These are phyloP conservation scores for Sebastes elongatus DNA, from an alignment of 2,797 vertebrate species.

Conservation along the genomic window DNA sequence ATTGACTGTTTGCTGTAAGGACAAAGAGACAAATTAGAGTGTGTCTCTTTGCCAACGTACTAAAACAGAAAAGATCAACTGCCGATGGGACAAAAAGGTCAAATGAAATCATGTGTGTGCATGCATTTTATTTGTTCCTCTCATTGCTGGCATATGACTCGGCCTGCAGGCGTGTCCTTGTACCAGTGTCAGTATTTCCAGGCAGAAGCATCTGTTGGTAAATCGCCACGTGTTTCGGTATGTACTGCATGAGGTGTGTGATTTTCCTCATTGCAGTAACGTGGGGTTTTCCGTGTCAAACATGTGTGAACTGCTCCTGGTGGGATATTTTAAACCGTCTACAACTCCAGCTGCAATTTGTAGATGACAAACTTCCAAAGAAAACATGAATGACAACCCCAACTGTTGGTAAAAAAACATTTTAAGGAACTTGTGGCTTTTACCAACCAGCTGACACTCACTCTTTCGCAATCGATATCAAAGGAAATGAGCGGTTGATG, in stretches of 20 bases:
- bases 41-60: too few relatives aligned
- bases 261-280: conserved; percentile 22
- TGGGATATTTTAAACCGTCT: background rate
- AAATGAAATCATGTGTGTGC: background rate
- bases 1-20: background rate
- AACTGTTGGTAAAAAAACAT: background rate
- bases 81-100: background rate
- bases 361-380: conserved; percentile 3
- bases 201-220: background rate
- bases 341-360: background rate
- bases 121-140: background rate
- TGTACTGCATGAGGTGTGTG: conserved; percentile 5
- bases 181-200: conserved; percentile 19
- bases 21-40: background rate
- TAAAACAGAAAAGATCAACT: background rate
- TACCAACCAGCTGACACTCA: background rate
- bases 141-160: background rate
- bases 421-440: background rate
- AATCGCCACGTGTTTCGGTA: background rate
- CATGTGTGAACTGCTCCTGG: conserved; percentile 20
- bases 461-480: background rate
- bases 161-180: background rate
- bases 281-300: conserved; percentile 40
- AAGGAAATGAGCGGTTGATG: background rate
- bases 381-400: background rate